Evolutionary conservation across 2,888 invertebrate species (phyloP).

Genomic region (Ectemnius cavifrons): DNA sequence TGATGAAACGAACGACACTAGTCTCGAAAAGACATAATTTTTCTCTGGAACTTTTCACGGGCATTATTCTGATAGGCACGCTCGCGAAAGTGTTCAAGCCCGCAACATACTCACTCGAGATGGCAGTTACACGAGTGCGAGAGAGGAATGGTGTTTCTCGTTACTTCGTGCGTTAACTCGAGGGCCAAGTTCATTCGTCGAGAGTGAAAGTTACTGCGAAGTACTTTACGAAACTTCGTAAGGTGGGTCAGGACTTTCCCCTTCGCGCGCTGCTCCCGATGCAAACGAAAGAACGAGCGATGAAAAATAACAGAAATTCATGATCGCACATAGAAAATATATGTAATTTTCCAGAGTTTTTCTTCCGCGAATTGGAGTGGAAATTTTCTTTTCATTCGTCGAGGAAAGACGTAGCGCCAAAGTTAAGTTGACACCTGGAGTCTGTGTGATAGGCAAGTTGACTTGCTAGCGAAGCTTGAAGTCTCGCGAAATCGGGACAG

Average conservation of each 20-base stretch:
- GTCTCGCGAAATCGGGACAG: conserved; percentile 48
- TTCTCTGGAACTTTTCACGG: too few relatives aligned
- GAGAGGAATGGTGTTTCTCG: conserved; percentile 61
- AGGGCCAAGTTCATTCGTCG: conserved; percentile 59
- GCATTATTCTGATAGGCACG: too few relatives aligned
- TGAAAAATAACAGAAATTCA: conserved; percentile 20
- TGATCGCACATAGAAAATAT: not conserved
- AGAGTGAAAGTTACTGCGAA: conserved; percentile 64
- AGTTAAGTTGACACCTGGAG: conserved; percentile 40
- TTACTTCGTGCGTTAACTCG: conserved; percentile 63
- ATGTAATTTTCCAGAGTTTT: not conserved
- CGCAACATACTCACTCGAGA: conserved; percentile 15
- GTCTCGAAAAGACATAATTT: too few relatives aligned
- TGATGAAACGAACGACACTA: too few relatives aligned
- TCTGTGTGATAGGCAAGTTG: conserved; percentile 41
- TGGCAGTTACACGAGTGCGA: conserved; percentile 13
- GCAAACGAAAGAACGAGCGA: conserved; percentile 35
- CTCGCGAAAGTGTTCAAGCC: not conserved
- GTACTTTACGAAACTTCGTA: conserved; percentile 64
- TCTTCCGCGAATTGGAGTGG: not conserved
- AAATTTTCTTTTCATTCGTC: conserved; percentile 11
- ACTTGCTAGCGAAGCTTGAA: conserved; percentile 59
- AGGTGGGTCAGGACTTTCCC: conserved; percentile 64
- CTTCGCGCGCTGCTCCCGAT: conserved; percentile 57
- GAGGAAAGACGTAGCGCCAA: conserved; percentile 22